phyloP scores from a whole-genome alignment of 2,888 invertebrate genomes.

The Drosophila nr. medialis region DNA sequence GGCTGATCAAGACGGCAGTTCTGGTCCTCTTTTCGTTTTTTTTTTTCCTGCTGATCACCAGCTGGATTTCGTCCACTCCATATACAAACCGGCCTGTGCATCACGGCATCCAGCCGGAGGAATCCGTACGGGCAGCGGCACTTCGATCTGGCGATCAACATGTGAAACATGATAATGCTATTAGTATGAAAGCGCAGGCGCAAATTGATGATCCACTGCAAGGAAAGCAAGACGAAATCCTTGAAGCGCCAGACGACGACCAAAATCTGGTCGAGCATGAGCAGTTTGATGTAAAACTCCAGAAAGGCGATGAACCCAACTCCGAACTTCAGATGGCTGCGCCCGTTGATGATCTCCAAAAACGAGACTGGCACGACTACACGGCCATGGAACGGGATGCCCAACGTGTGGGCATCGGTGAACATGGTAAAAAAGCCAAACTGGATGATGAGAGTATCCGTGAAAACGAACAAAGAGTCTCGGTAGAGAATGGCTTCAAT shows the following conservation, averaged over 20 bases:
- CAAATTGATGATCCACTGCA: conserved; percentile 38
- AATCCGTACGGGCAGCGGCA: conserved; percentile 3
- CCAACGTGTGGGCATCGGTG: conserved; percentile 89
- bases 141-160: conserved; percentile 10
- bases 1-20: conserved; percentile 78
- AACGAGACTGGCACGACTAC: conserved; percentile 94
- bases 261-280: conserved; percentile 12
- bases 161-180: conserved; percentile 13
- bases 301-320: neutral
- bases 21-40: conserved; percentile 74
- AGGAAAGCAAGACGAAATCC: conserved; percentile 3
- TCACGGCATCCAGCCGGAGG: conserved; percentile 49
- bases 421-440: conserved; percentile 89
- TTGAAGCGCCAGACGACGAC: conserved; percentile 17
- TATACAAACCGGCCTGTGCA: conserved; percentile 74
- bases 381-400: conserved; percentile 88
- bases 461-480: conserved; percentile 88
- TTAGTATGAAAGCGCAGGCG: conserved; percentile 2
- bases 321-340: conserved; percentile 42
- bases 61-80: conserved; percentile 81
- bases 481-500: conserved; percentile 97
- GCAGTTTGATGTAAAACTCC: conserved; percentile 2
- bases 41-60: conserved; percentile 80
- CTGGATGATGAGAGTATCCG: conserved; percentile 87
- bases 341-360: conserved; percentile 70